Evolutionary conservation across 2,797 vertebrate species (phyloP).

Genomic region (Hydrocynus forskahlii): DNA sequence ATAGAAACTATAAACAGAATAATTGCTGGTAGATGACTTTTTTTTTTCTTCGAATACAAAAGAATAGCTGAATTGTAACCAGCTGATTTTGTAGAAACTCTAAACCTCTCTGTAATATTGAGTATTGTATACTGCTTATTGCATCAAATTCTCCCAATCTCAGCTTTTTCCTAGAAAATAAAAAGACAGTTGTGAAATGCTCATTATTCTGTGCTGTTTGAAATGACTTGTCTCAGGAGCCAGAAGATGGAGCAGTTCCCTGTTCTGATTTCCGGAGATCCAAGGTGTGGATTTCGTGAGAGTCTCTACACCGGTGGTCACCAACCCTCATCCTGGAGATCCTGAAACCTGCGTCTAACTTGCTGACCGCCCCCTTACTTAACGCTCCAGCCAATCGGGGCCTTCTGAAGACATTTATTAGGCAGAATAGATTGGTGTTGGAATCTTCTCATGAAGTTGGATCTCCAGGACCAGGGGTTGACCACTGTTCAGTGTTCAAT

Average conservation of each 20-base stretch:
- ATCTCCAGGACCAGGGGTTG: too few species aligned
- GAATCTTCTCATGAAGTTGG: too few species aligned
- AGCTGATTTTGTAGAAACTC: conserved; percentile 46
- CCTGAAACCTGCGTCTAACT: too few species aligned
- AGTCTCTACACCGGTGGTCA: too few species aligned
- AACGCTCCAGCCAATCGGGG: too few species aligned
- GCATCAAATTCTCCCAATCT: conserved; percentile 67
- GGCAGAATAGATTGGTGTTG: too few species aligned
- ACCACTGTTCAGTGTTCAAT: too few species aligned
- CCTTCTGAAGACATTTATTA: too few species aligned
- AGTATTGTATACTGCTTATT: conserved; percentile 40
- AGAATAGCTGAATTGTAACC: conserved; percentile 47
- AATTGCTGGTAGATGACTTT: conserved; percentile 56
- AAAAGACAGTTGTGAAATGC: conserved; percentile 61
- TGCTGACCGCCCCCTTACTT: too few species aligned
- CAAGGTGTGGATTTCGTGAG: too few species aligned
- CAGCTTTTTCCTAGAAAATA: conserved; percentile 75
- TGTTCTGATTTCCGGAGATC: too few species aligned
- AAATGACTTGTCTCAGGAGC: conserved; percentile 14
- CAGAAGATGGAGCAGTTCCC: conserved; percentile 14
- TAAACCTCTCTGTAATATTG: conserved; percentile 39
- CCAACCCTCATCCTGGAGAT: too few species aligned
- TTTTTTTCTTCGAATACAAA: conserved; percentile 65
- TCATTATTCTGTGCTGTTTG: neutral
- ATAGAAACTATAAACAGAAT: conserved; percentile 55